A percentile compares a stretch with the other conserved stretches of the same genome.
Evolutionary conservation across 2,797 vertebrate genomes (phyloP).

Genomic region (Xyrichtys novacula): DNA sequence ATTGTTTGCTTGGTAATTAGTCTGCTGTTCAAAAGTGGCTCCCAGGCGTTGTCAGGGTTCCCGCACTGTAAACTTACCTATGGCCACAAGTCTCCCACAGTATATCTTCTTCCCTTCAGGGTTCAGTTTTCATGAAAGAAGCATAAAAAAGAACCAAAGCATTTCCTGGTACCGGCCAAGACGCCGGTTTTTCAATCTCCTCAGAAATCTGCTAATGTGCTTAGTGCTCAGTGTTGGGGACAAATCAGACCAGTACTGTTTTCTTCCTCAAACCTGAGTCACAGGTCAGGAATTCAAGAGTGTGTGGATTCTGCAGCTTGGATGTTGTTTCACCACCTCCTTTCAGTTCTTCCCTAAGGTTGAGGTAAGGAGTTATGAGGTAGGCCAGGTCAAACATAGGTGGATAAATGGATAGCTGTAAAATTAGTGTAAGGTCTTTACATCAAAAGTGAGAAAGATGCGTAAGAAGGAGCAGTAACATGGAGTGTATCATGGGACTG

Average conservation of each 20-base stretch:
- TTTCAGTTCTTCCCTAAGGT: slow-evolving; percentile 9
- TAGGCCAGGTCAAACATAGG: background rate
- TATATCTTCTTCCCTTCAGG: slow-evolving; percentile 2
- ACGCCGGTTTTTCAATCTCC: slow-evolving; percentile 59
- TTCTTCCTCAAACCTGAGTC: slow-evolving; percentile 55
- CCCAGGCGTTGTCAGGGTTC: slow-evolving; percentile 23
- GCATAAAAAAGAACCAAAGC: slow-evolving; percentile 17
- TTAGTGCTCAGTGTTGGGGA: slow-evolving; percentile 50
- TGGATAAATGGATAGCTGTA: background rate
- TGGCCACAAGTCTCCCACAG: background rate
- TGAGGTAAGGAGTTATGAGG: background rate
- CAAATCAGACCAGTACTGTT: slow-evolving; percentile 28
- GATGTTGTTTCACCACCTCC: slow-evolving; percentile 2
- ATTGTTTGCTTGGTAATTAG: slow-evolving; percentile 48
- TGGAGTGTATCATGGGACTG: background rate
- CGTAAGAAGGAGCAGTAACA: background rate
- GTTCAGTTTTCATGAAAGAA: background rate
- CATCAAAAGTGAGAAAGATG: background rate
- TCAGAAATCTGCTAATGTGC: slow-evolving; percentile 70
- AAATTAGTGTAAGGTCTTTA: background rate
- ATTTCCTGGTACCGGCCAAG: slow-evolving; percentile 34
- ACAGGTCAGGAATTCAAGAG: slow-evolving; percentile 59
- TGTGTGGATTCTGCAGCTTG: slow-evolving; percentile 16
- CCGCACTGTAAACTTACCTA: slow-evolving; percentile 13
- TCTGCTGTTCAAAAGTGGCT: slow-evolving; percentile 24